Conservation (phyloP, 2,888 invertebrate genomes). For the Brachynemurus nebulosus region DNA sequence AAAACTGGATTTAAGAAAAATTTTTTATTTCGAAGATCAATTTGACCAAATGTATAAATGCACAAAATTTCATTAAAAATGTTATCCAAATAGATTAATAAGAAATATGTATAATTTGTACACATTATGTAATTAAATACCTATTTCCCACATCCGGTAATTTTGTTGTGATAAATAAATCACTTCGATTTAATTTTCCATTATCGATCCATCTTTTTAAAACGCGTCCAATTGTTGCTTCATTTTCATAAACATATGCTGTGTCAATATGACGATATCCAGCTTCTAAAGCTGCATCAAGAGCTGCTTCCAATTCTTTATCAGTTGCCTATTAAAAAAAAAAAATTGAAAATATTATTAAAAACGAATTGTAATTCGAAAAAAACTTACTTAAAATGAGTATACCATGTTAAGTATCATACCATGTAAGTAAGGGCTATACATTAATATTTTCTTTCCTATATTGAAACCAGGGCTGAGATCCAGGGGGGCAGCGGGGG, state of each 20-base stretch:
- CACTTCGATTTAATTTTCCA: conserved; percentile 54
- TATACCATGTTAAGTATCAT: too few species aligned
- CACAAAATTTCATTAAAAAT: too few species aligned
- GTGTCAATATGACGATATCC: conserved; percentile 79
- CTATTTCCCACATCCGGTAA: conserved; percentile 46
- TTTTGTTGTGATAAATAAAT: conserved; percentile 76
- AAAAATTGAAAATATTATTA: too few species aligned
- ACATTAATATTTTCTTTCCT: too few species aligned
- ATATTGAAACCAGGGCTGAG: too few species aligned
- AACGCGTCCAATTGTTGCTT: conserved; percentile 57
- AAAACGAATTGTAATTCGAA: too few species aligned
- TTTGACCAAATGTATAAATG: too few species aligned
- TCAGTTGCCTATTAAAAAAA: conserved; percentile 42
- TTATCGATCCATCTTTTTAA: conserved; percentile 54
- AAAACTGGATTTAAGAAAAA: neutral
- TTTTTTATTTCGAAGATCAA: neutral
- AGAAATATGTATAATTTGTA: conserved; percentile 6
- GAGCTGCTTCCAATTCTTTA: conserved; percentile 49
- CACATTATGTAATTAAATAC: conserved; percentile 2
- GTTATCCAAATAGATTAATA: too few species aligned
- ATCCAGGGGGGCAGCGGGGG: too few species aligned
- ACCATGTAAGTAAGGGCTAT: too few species aligned
- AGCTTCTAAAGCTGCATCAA: conserved; percentile 53
- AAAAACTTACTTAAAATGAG: too few species aligned
- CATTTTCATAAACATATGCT: conserved; percentile 65